Base-by-base conservation (phyloP, 2,113 vertebrate genomes). In the Phalacrocorax pelagicus region DNA sequence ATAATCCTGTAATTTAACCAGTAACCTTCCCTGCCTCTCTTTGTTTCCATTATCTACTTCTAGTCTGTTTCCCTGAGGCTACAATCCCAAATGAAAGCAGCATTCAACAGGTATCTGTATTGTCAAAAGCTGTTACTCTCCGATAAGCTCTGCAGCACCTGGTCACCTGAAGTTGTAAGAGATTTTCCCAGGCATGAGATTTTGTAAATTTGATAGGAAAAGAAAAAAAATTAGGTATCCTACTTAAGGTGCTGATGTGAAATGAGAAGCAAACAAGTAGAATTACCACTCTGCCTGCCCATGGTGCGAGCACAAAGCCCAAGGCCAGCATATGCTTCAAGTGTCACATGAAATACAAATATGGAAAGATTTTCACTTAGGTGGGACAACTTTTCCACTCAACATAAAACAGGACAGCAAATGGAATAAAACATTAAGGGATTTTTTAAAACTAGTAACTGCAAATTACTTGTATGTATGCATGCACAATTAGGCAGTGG, bases 291-390 rank as follows among this genome's bases (percentile, higher is more conserved):
- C 24, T 1, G 0, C 32, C 58, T 10, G 13, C 40, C 46, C 75
- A 29, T 0, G 0, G 14, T 12, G 62, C 0, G 1, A 79, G 11
- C 21, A 13, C 6, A 59, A 86, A 86, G 20, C 42, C 55, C 15
- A 2, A 0, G 2, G n/a, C 12, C 52, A 84, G 19, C 0, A 9
- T 11, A 9, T 2, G 11, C 30, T 83, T 62, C 20, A 40, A 1
- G 9, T 6, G 10, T 40, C 29, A 10, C 36, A 11, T 8, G 10
- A 69, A 47, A 70, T 1, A 54, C 8, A 84, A 24, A 15, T 16
- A 59, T 7, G 13, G 55, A 29, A 54, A 38, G 15, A 71, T 17
- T 51, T 46, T 21, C 21, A 63, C 20, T 40, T 51, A 3, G 4
- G 1, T 34, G 22, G 5, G 8, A 21, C 38, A 90, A 55, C 16